These are phyloP conservation scores for Phymatocera aterrima DNA, from an alignment of 2,888 invertebrate species.

Conservation along the genomic window DNA sequence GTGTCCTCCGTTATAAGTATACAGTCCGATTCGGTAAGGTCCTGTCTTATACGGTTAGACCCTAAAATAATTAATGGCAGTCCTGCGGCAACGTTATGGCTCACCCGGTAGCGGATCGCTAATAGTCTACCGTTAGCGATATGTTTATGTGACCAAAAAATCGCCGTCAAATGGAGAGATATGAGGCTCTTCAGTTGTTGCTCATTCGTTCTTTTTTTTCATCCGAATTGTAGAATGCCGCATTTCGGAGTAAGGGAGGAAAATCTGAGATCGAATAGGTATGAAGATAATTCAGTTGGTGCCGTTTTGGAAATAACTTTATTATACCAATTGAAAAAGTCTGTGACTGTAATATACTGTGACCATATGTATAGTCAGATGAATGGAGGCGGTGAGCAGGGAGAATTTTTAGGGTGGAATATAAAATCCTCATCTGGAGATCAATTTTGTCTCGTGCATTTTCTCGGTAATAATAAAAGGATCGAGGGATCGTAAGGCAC, in stretches of 20 bases:
- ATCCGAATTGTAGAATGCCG: too few species aligned
- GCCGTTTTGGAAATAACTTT: background rate
- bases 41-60: slow-evolving; percentile 31
- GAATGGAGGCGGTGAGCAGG: background rate
- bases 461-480: slow-evolving; percentile 29
- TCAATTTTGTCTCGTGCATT: slow-evolving; percentile 25
- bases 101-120: slow-evolving; percentile 14
- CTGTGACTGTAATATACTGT: background rate
- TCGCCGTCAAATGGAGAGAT: background rate
- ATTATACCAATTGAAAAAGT: background rate
- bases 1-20: slow-evolving; percentile 64
- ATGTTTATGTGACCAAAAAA: slow-evolving; percentile 6
- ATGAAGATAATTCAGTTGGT: background rate
- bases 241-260: background rate
- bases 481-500: slow-evolving; percentile 46
- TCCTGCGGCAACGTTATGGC: slow-evolving; percentile 51
- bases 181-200: background rate
- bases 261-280: background rate
- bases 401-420: background rate
- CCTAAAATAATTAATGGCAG: slow-evolving; percentile 63
- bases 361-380: too few species aligned
- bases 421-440: slow-evolving; percentile 34
- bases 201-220: too few species aligned
- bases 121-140: slow-evolving; percentile 13
- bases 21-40: slow-evolving; percentile 26